A percentile compares a stretch with the other conserved stretches of the same genome.
Evolutionary conservation across 2,888 invertebrate genomes (phyloP).

Genomic region (Yponomeuta cagnagella): DNA sequence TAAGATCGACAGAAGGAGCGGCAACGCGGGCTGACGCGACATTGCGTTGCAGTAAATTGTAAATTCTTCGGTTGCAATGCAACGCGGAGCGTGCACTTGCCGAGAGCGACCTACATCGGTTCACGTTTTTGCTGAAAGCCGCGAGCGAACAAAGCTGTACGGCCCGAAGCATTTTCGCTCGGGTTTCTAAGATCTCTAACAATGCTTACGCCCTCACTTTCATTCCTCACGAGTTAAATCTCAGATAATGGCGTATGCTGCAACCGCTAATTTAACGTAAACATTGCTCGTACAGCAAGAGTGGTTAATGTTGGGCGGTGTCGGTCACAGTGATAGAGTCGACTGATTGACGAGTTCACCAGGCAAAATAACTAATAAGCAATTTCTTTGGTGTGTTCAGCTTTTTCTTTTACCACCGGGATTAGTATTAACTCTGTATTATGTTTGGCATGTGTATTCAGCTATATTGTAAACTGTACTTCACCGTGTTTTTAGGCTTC

Average conservation of each 20-base stretch:
- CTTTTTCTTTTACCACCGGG: not conserved
- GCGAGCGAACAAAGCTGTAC: slow-evolving; percentile 35
- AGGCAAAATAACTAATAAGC: not conserved
- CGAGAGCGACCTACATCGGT: slow-evolving; percentile 55
- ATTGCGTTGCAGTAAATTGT: slow-evolving; percentile 11
- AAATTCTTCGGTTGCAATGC: slow-evolving; percentile 7
- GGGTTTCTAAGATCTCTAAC: slow-evolving; percentile 64
- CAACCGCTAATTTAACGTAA: slow-evolving; percentile 35
- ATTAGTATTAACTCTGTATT: not conserved
- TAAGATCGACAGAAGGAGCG: not conserved
- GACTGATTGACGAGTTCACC: not conserved
- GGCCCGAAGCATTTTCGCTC: slow-evolving; percentile 47
- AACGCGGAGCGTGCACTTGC: slow-evolving; percentile 45
- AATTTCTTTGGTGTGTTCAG: not conserved
- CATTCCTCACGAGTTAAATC: slow-evolving; percentile 52
- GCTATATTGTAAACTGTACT: no score
- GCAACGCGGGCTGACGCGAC: not conserved
- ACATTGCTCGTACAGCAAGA: slow-evolving; percentile 23
- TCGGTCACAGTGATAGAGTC: no score
- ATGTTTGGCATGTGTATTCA: no score
- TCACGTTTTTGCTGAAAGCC: slow-evolving; percentile 59
- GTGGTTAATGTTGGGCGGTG: slow-evolving; percentile 5
- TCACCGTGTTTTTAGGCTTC: no score
- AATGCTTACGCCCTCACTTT: slow-evolving; percentile 69
- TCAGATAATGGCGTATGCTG: slow-evolving; percentile 35